These are phyloP conservation scores for Podiceps cristatus DNA, from an alignment of 2,113 vertebrate species.

Conservation along the genomic window DNA sequence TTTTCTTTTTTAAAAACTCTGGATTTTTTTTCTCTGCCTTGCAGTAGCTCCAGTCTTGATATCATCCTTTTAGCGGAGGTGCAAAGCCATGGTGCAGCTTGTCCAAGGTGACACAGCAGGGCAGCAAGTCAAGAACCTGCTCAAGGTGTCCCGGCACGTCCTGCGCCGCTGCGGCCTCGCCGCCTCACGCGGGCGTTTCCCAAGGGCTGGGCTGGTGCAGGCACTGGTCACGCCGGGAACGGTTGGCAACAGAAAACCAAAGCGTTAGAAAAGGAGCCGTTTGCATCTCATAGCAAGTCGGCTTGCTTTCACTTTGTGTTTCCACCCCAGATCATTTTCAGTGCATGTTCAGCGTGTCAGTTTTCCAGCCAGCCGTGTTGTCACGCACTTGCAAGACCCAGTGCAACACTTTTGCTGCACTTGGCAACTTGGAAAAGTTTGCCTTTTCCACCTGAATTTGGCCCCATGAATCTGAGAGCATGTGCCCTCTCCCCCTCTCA, in stretches of 20 bases:
- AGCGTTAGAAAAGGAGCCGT: not conserved
- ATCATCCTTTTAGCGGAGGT: not conserved
- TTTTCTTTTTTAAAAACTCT: not conserved
- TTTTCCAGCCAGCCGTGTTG: not conserved
- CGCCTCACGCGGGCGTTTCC: not conserved
- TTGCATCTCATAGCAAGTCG: not conserved
- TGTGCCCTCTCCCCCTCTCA: not conserved
- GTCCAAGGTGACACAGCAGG: not conserved
- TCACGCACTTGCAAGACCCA: not conserved
- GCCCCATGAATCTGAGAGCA: not conserved
- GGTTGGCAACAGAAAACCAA: not conserved
- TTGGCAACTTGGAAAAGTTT: not conserved
- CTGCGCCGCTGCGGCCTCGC: accelerated
- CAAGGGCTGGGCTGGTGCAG: not conserved
- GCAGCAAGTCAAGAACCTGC: not conserved
- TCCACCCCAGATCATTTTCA: not conserved
- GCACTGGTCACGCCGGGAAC: accelerated
- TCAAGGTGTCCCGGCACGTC: accelerated
- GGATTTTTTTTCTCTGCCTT: not conserved
- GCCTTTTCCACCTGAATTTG: constrained; percentile 13
- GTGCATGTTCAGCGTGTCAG: not conserved
- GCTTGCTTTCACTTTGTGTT: not conserved
- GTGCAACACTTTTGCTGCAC: not conserved
- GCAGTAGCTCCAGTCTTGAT: not conserved
- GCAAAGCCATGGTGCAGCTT: not conserved